Evolutionary conservation across 2,888 invertebrate species (phyloP).

Genomic region (Chesias legatella): DNA sequence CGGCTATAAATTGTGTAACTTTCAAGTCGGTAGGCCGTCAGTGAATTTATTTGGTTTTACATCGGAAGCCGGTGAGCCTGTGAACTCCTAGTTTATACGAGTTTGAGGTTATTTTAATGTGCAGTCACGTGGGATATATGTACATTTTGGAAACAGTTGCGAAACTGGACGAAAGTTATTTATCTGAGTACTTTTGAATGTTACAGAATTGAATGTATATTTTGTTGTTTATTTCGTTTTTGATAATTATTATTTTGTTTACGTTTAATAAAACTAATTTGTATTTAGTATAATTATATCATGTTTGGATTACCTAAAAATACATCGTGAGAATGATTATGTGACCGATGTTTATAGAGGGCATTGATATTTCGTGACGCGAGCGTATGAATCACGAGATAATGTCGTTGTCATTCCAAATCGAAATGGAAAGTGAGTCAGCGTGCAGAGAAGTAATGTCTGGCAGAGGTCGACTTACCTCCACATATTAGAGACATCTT

Average conservation of each 20-base stretch:
- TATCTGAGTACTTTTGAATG: no score
- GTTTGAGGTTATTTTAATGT: conserved; percentile 21
- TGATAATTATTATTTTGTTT: neutral
- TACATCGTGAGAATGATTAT: neutral
- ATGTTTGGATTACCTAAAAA: no score
- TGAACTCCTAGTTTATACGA: conserved; percentile 30
- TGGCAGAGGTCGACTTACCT: conserved; percentile 55
- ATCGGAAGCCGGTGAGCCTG: conserved; percentile 32
- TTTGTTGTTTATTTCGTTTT: neutral
- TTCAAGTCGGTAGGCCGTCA: conserved; percentile 34
- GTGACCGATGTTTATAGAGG: conserved; percentile 15
- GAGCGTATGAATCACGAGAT: conserved; percentile 30
- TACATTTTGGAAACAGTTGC: neutral
- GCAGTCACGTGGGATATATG: conserved; percentile 18
- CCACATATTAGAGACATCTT: conserved; percentile 72
- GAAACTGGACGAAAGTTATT: neutral
- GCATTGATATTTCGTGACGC: conserved; percentile 29
- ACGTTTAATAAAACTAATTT: no score
- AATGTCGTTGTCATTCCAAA: conserved; percentile 26
- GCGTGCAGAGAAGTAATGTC: conserved; percentile 30
- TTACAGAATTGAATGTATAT: neutral
- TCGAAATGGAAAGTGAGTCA: conserved; percentile 27
- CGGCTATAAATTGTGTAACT: conserved; percentile 42
- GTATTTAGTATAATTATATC: no score
- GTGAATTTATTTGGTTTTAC: conserved; percentile 31